A percentile compares a stretch with the other conserved stretches of the same genome.
Conservation (phyloP, 2,113 vertebrate species). For the Danionella cerebrum region DNA sequence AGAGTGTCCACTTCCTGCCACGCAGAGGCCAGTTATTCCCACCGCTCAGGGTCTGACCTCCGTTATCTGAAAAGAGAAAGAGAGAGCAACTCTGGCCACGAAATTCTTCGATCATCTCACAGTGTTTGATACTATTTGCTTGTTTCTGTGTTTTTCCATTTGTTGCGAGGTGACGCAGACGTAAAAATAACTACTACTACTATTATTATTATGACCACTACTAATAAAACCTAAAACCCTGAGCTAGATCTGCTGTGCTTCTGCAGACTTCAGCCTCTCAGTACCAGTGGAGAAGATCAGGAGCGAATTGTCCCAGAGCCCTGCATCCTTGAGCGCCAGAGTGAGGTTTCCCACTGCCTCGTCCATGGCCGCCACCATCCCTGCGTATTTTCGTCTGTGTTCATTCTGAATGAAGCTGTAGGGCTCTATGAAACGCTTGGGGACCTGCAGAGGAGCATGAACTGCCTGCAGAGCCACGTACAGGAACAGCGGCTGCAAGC, state of each 20-base stretch:
- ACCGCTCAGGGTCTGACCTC: constrained; percentile 84
- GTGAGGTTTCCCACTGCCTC: constrained; percentile 89
- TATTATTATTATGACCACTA: too few species aligned
- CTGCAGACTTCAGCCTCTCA: too few species aligned
- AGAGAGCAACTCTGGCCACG: too few species aligned
- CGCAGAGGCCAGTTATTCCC: constrained; percentile 95
- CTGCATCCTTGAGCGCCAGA: constrained; percentile 75
- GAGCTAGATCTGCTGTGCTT: too few species aligned
- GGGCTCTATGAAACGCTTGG: constrained; percentile 79
- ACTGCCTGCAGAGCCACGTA: constrained; percentile 94
- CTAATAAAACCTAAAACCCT: too few species aligned
- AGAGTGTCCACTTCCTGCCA: constrained; percentile 91
- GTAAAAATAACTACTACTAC: too few species aligned
- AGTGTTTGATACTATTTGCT: too few species aligned
- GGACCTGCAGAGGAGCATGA: constrained; percentile 90
- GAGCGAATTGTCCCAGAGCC: constrained; percentile 87
- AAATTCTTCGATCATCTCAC: not conserved
- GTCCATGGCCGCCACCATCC: constrained; percentile 92
- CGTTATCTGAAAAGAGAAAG: constrained; percentile 74
- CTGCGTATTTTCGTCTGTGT: constrained; percentile 83
- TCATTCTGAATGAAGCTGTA: constrained; percentile 85
- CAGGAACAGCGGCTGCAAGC: constrained; percentile 76
- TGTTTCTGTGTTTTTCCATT: too few species aligned
- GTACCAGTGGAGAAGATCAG: constrained; percentile 94
- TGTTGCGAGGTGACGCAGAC: too few species aligned